Evolutionary conservation across 2,797 vertebrate species (phyloP).

Genomic region (Manis crassicaudata): DNA sequence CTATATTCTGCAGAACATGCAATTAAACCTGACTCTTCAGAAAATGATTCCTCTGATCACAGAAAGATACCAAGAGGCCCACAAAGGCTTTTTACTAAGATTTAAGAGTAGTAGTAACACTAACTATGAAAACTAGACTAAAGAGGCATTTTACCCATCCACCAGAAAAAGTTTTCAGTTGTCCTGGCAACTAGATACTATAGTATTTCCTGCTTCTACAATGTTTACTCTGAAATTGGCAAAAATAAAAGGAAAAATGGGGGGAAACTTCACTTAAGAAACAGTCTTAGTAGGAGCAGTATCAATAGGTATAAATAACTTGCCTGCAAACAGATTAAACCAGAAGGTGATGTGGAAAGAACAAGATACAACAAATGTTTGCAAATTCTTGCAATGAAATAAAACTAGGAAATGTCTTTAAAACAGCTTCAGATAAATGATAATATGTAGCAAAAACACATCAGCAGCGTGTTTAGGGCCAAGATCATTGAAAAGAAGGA

Average conservation of each 20-base stretch:
- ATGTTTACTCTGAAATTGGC: constrained; percentile 48
- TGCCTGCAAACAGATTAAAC: constrained; percentile 70
- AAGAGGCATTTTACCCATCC: background rate
- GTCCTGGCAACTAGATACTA: constrained; percentile 1
- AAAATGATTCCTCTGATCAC: background rate
- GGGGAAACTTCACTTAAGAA: constrained; percentile 55
- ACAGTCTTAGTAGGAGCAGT: constrained; percentile 45
- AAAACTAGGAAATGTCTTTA: constrained; percentile 60
- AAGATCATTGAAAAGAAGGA: constrained; percentile 61
- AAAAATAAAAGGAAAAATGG: background rate
- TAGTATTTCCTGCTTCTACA: constrained; percentile 21
- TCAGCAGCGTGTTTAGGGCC: constrained; percentile 48
- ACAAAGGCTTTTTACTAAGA: background rate
- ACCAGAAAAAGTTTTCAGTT: constrained; percentile 2
- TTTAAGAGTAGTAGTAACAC: background rate
- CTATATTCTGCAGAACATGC: background rate
- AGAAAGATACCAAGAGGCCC: background rate
- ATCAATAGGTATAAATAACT: constrained; percentile 67
- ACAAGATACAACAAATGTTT: constrained; percentile 61
- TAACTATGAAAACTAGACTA: constrained; percentile 31
- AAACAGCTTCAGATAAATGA: constrained; percentile 63
- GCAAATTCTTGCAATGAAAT: constrained; percentile 64
- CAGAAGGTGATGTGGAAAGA: constrained; percentile 58
- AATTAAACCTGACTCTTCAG: background rate
- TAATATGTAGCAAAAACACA: constrained; percentile 65